A percentile compares a stretch with the other conserved stretches of the same genome.
These are phyloP conservation scores for Crotalus viridis DNA, from an alignment of 2,113 vertebrate species.

Conservation along the genomic window DNA sequence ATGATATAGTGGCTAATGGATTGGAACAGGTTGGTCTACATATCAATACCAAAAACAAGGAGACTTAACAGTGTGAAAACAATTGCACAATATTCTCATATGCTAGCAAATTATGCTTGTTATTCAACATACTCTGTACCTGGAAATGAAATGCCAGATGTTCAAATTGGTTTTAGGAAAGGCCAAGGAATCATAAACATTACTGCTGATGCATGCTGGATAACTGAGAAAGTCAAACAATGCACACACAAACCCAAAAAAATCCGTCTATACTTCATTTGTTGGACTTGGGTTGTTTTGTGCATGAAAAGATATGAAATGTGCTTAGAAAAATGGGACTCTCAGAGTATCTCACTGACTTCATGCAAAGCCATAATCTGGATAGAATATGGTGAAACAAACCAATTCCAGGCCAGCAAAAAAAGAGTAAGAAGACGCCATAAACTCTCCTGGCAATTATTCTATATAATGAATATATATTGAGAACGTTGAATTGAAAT, in stretches of 20 bases:
- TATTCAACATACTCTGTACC: not conserved
- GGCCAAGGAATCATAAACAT: not conserved
- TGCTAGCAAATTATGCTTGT: not conserved
- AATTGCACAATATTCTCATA: not conserved
- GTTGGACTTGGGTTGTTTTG: not conserved
- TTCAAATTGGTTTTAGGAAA: not conserved
- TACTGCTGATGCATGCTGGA: not conserved
- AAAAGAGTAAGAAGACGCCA: not conserved
- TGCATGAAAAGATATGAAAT: not conserved
- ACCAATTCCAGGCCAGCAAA: not conserved
- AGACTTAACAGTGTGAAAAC: not conserved
- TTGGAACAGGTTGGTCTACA: not conserved
- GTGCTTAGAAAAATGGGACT: not conserved
- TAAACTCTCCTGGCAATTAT: not conserved
- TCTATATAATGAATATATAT: not conserved
- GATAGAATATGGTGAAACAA: not conserved
- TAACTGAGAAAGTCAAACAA: not conserved
- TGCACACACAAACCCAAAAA: not conserved
- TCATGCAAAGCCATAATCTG: not conserved
- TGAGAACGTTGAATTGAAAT: not conserved
- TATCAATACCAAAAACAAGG: not conserved
- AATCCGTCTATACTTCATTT: not conserved
- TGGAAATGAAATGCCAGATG: not conserved
- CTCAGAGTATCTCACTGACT: not conserved
- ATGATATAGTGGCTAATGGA: not conserved